A percentile compares a stretch with the other conserved stretches of the same genome.
Conservation (phyloP, 2,888 invertebrate genomes). For the Orchesellides sinensis region DNA sequence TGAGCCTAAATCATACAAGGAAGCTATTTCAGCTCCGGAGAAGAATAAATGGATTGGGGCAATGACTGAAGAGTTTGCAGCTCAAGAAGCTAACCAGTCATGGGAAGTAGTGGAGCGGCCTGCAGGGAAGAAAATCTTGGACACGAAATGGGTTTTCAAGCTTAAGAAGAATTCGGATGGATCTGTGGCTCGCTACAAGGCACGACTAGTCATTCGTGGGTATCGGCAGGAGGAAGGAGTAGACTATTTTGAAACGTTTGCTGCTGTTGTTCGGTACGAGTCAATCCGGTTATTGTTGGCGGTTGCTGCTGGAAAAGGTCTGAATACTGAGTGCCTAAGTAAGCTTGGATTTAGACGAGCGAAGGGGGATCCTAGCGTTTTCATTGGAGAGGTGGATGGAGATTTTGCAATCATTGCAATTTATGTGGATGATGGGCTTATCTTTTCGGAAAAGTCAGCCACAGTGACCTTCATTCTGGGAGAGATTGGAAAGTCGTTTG, state of each 20-base stretch:
- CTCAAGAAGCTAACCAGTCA: constrained; percentile 2
- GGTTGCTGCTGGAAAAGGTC: constrained; percentile 33
- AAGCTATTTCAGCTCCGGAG: not conserved
- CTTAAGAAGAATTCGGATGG: not conserved
- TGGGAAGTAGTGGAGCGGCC: constrained; percentile 49
- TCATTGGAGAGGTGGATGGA: not conserved
- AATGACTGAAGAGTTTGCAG: constrained; percentile 51
- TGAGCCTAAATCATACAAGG: too few species aligned
- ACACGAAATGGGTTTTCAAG: constrained; percentile 46
- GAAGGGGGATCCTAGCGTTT: constrained; percentile 68
- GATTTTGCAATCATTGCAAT: not conserved
- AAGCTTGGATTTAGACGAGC: constrained; percentile 33
- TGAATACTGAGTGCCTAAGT: constrained; percentile 31
- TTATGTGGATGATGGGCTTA: constrained; percentile 39
- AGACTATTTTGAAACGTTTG: constrained; percentile 52
- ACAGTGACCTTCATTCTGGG: too few species aligned
- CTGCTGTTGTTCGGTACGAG: constrained; percentile 58
- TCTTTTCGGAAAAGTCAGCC: too few species aligned
- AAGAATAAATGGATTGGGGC: constrained; percentile 45
- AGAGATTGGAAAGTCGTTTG: not conserved
- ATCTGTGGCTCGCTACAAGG: constrained; percentile 7
- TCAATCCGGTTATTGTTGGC: constrained; percentile 37
- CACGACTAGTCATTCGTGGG: constrained; percentile 37
- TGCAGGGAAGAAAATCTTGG: not conserved
- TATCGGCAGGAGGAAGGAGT: constrained; percentile 24